These are phyloP conservation scores for Pimpla rufipes DNA, from an alignment of 2,888 invertebrate species.

Conservation along the genomic window DNA sequence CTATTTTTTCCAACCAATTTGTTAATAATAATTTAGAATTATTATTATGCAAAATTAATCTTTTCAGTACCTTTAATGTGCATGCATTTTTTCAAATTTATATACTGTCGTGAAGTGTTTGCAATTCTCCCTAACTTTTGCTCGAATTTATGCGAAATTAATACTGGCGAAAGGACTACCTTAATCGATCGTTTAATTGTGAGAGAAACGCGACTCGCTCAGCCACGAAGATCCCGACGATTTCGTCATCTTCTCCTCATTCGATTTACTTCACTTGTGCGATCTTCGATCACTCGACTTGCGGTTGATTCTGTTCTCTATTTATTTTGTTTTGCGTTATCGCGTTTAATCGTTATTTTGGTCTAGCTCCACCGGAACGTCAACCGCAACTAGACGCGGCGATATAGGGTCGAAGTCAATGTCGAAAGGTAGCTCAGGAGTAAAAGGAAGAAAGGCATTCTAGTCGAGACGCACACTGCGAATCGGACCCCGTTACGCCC, in stretches of 20 bases:
- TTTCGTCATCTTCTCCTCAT: not conserved
- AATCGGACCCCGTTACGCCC: conserved; percentile 63
- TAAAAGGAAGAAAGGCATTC: conserved; percentile 60
- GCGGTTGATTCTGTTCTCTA: not conserved
- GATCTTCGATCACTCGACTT: not conserved
- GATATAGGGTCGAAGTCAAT: conserved; percentile 44
- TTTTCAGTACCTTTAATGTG: too few relatives aligned
- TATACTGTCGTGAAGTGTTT: too few relatives aligned
- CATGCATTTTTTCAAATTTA: too few relatives aligned
- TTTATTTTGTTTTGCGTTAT: conserved; percentile 18
- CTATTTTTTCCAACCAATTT: too few relatives aligned
- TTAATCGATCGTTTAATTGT: not conserved
- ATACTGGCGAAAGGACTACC: too few relatives aligned
- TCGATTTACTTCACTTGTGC: not conserved
- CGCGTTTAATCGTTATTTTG: conserved; percentile 34
- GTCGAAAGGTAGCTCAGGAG: conserved; percentile 40
- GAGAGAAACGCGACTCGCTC: too few relatives aligned
- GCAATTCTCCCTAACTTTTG: too few relatives aligned
- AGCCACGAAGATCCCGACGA: not conserved
- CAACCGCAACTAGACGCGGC: not conserved
- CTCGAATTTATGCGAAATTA: too few relatives aligned
- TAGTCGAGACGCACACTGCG: conserved; percentile 47
- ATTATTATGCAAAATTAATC: too few relatives aligned
- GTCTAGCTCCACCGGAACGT: conserved; percentile 11
- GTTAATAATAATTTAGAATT: too few relatives aligned